Evolutionary conservation across 2,113 vertebrate species (phyloP).

Genomic region (Chunga burmeisteri): DNA sequence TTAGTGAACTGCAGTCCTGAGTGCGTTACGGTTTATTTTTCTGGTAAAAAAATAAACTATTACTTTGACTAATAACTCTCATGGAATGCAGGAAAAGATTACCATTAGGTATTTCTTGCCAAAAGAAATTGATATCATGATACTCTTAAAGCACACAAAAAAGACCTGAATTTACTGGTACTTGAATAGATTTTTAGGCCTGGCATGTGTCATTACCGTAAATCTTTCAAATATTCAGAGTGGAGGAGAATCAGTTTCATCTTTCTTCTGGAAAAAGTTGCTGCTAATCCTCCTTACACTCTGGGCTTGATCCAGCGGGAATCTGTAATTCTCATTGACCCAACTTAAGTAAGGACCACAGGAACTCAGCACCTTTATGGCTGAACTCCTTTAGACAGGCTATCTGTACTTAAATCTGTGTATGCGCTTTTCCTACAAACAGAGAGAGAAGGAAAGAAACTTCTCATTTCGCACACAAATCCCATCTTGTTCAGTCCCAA

Average conservation of each 20-base stretch:
- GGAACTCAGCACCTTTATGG: background rate
- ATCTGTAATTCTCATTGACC: background rate
- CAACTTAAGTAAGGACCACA: background rate
- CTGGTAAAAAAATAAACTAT: constrained; percentile 89
- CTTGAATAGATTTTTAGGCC: constrained; percentile 60
- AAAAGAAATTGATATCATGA: constrained; percentile 76
- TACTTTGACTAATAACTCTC: constrained; percentile 91
- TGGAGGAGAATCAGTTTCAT: constrained; percentile 23
- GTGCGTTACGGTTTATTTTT: constrained; percentile 89
- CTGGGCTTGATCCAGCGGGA: background rate
- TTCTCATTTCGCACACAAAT: background rate
- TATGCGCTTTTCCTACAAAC: background rate
- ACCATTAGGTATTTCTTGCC: constrained; percentile 68
- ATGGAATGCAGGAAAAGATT: constrained; percentile 85
- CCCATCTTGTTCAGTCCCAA: background rate
- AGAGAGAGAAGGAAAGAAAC: background rate
- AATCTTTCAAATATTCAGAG: constrained; percentile 62
- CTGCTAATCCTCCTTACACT: background rate
- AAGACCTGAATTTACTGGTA: constrained; percentile 58
- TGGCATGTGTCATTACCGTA: constrained; percentile 63
- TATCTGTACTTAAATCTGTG: background rate
- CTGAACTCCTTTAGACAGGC: background rate
- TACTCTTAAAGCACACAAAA: constrained; percentile 66
- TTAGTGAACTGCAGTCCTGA: constrained; percentile 69
- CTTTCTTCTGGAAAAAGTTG: constrained; percentile 46